These are phyloP conservation scores for Okapia johnstoni DNA, from an alignment of 2,113 vertebrate genomes.

Conservation along the genomic window DNA sequence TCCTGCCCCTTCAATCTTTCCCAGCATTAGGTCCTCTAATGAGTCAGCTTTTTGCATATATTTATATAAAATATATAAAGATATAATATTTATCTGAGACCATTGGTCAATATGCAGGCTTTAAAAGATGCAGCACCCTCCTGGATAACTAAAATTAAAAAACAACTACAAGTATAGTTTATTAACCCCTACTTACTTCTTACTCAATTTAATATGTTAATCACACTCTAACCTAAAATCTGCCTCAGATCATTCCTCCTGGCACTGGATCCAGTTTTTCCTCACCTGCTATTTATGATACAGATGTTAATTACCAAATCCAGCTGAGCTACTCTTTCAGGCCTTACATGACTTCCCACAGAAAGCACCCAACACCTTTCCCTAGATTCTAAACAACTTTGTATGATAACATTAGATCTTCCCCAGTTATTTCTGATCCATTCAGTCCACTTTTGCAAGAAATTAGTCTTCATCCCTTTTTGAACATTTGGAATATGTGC, in stretches of 20 bases:
- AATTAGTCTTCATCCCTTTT: background rate
- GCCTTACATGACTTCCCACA: background rate
- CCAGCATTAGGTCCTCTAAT: accelerated
- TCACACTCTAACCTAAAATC: background rate
- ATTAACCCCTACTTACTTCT: background rate
- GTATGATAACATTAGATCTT: background rate
- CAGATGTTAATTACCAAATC: background rate
- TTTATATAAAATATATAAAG: background rate
- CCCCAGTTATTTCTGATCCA: background rate
- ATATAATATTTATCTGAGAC: background rate
- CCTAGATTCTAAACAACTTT: background rate
- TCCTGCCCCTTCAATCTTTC: background rate
- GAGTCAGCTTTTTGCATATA: background rate
- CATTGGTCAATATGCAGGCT: background rate
- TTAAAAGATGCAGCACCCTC: background rate
- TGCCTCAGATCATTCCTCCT: background rate
- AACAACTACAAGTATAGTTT: background rate
- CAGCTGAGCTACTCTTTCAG: background rate
- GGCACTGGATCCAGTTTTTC: background rate
- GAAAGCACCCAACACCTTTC: background rate
- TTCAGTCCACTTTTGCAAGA: background rate
- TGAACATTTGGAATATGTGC: background rate
- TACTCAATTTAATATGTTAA: background rate
- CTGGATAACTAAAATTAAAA: background rate
- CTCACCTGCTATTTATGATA: background rate